phyloP scores from a whole-genome alignment of 35 echinoderm and acorn worm species.

The Ophioderma brevispina region DNA sequence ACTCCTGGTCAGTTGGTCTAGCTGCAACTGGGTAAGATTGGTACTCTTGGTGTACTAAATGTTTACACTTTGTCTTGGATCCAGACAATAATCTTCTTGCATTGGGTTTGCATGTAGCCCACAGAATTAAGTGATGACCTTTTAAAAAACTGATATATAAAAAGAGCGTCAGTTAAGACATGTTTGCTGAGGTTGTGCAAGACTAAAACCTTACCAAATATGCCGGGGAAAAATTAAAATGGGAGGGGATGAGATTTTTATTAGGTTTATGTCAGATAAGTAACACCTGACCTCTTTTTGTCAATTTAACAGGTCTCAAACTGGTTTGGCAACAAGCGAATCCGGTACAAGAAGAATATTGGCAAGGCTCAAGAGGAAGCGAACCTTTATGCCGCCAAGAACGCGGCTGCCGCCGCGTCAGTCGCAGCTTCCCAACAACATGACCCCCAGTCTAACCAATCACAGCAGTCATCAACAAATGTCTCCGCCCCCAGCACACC shows the following conservation, averaged over 20 bases:
- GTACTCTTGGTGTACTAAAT: neutral
- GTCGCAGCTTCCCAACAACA: slow-evolving; percentile 58
- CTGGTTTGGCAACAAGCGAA: slow-evolving; percentile 99
- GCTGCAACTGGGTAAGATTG: neutral
- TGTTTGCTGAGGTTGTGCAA: neutral
- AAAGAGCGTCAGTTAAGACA: neutral
- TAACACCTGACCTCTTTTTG: neutral
- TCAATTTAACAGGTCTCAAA: slow-evolving; percentile 83
- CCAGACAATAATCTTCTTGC: slow-evolving; percentile 10
- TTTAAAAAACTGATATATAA: neutral
- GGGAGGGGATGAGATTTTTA: neutral
- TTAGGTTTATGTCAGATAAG: neutral
- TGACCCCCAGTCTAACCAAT: slow-evolving; percentile 21
- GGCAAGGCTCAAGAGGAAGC: slow-evolving; percentile 99
- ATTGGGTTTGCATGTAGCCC: neutral
- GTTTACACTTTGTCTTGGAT: slow-evolving; percentile 5
- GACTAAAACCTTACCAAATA: neutral
- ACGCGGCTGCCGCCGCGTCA: slow-evolving; percentile 87
- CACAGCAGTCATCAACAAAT: slow-evolving; percentile 19
- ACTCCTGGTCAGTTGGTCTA: neutral
- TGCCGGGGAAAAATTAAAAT: neutral
- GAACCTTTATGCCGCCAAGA: slow-evolving; percentile 99
- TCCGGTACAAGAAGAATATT: slow-evolving; percentile 99
- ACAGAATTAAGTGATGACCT: neutral
- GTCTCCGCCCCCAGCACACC: slow-evolving; percentile 23